These are phyloP conservation scores for Okamejei kenojei DNA, from an alignment of 2,797 vertebrate genomes.

Conservation along the genomic window DNA sequence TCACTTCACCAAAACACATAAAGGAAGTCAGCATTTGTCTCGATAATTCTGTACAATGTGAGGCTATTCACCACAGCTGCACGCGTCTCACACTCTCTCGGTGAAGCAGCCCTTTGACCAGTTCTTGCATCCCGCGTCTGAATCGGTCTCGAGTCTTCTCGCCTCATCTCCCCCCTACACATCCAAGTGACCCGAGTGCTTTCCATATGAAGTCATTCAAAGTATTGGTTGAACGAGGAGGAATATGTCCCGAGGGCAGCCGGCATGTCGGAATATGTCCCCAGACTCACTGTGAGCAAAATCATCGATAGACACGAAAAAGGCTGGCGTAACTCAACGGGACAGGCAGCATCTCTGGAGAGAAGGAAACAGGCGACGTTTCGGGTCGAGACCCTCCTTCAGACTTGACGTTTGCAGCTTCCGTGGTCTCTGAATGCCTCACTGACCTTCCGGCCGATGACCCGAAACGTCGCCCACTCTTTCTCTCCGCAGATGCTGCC, in stretches of 20 bases:
- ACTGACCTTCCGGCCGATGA: no score
- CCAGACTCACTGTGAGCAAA: not conserved
- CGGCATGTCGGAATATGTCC: not conserved
- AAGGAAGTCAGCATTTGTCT: not conserved
- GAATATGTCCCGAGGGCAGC: no score
- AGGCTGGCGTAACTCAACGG: no score
- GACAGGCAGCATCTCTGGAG: no score
- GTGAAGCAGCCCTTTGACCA: not conserved
- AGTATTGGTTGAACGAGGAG: not conserved
- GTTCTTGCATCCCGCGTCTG: not conserved
- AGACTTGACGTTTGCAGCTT: no score
- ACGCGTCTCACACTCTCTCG: not conserved
- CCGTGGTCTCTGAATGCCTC: no score
- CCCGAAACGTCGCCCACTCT: no score
- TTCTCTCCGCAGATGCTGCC: no score
- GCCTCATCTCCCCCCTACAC: not conserved
- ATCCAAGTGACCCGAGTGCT: not conserved
- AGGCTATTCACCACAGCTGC: slow-evolving; percentile 23
- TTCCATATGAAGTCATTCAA: not conserved
- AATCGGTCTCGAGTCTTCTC: not conserved
- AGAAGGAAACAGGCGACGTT: no score
- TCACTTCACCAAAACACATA: not conserved
- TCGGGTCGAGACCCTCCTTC: no score
- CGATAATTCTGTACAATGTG: slow-evolving; percentile 28
- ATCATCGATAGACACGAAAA: not conserved